Percentiles rank a stretch among this genome's conserved stretches.
These are phyloP conservation scores for Fregata magnificens DNA, from an alignment of 2,113 vertebrate genomes.

Conservation along the genomic window DNA sequence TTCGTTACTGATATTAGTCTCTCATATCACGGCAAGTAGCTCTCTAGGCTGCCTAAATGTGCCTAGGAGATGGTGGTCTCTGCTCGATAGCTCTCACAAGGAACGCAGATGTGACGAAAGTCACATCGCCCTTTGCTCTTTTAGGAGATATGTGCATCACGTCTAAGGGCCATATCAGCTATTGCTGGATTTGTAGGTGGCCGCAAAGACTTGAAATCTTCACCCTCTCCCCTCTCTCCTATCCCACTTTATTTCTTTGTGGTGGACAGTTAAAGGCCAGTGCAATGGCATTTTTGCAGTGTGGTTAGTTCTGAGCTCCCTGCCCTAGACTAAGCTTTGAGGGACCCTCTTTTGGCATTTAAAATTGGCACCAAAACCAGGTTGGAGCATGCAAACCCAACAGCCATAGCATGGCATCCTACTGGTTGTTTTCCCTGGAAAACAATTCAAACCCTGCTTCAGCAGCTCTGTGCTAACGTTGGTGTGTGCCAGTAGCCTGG, in stretches of 20 bases:
- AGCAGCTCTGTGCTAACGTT: neutral
- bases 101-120: neutral
- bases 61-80: neutral
- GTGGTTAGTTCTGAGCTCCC: neutral
- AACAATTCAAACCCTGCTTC: neutral
- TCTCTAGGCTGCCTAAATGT: neutral
- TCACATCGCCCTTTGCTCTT: neutral
- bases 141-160: neutral
- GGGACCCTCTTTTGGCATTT: neutral
- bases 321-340: neutral
- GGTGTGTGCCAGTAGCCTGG: neutral
- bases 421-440: neutral
- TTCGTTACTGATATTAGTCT: neutral
- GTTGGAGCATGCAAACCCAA: neutral
- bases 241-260: neutral
- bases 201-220: neutral
- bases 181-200: neutral
- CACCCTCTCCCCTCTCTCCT: neutral
- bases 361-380: neutral
- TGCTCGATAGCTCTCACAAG: neutral
- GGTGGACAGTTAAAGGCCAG: neutral
- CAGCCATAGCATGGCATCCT: neutral
- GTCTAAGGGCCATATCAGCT: fast-evolving
- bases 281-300: neutral
- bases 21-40: neutral